Conservation (phyloP, 2,113 vertebrate species). For the Tamias sibiricus region DNA sequence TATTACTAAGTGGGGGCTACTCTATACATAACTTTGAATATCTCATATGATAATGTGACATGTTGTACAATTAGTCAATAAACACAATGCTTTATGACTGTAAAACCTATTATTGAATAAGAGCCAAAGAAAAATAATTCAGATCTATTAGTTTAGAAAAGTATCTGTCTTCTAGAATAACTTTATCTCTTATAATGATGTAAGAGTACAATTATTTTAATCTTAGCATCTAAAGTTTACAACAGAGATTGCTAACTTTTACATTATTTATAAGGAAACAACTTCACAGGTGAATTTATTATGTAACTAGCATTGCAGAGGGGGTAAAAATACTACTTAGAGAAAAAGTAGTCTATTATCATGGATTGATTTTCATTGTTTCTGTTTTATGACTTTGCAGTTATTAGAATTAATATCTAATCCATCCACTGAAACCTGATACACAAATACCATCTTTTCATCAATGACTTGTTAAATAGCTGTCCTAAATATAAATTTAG, state of each 20-base stretch:
- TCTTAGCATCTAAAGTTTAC: conserved; percentile 23
- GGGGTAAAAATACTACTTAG: background rate
- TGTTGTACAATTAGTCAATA: background rate
- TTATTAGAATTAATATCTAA: background rate
- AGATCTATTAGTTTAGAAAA: background rate
- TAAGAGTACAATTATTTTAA: conserved; percentile 18
- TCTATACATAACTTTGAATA: background rate
- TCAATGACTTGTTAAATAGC: background rate
- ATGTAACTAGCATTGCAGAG: background rate
- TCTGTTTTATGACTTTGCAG: background rate
- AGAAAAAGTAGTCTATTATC: background rate
- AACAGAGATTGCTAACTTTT: background rate
- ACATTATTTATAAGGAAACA: background rate
- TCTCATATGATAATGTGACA: background rate
- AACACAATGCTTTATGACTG: background rate
- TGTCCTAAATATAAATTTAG: conserved; percentile 8
- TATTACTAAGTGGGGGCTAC: background rate
- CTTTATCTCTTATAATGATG: background rate
- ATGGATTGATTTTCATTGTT: background rate
- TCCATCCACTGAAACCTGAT: background rate
- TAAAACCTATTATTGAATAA: conserved; percentile 25
- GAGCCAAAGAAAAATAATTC: conserved; percentile 20
- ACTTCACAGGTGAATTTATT: conserved; percentile 35
- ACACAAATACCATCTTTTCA: background rate
- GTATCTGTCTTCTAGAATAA: background rate